Percentiles rank a stretch among this genome's conserved stretches.
Conservation (phyloP, 1,140 invertebrate genomes). For the Diuraphis noxia region DNA sequence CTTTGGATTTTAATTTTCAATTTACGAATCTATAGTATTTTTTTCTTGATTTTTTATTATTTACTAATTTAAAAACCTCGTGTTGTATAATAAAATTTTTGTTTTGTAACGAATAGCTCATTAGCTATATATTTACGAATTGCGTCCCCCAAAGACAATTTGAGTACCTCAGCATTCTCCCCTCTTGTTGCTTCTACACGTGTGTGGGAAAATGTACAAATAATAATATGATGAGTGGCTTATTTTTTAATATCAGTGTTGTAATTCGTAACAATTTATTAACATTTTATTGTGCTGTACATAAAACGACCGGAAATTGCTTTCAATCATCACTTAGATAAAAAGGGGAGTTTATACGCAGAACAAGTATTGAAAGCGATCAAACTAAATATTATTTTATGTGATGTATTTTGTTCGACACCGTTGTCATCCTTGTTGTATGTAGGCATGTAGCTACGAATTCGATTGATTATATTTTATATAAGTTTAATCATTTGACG, state of each 20-base stretch:
- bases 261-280: slow-evolving; percentile 50
- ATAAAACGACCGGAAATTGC: slow-evolving; percentile 40
- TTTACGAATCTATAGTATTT: neutral
- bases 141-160: neutral
- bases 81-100: slow-evolving; percentile 12
- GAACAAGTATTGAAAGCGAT: neutral
- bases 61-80: neutral
- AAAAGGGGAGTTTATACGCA: neutral
- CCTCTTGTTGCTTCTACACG: neutral
- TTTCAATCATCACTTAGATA: slow-evolving; percentile 15
- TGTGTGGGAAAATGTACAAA: slow-evolving; percentile 32
- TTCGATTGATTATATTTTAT: neutral
- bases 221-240: neutral
- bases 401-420: neutral
- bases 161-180: neutral
- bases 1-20: neutral
- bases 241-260: slow-evolving; percentile 36
- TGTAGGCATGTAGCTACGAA: neutral
- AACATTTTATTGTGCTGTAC: slow-evolving; percentile 12
- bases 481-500: neutral
- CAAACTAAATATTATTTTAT: neutral
- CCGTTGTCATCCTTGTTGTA: neutral
- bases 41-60: neutral
- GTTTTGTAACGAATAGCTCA: neutral
- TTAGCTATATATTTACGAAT: slow-evolving; percentile 24